Conservation (phyloP, 2,797 vertebrate species). For the Meda fulgida region DNA sequence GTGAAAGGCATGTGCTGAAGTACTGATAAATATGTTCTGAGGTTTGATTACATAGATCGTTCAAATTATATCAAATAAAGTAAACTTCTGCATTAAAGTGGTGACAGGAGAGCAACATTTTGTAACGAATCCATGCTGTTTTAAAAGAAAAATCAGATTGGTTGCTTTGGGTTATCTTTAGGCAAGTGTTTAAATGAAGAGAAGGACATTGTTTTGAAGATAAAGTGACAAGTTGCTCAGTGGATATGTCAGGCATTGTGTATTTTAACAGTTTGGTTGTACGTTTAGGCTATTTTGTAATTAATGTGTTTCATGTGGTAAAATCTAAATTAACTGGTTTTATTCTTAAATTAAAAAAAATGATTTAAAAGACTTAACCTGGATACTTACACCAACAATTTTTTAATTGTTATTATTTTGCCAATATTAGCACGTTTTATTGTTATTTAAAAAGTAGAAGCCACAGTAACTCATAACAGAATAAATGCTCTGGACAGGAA, state of each 20-base stretch:
- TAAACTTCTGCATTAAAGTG: neutral
- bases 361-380: no score
- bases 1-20: neutral
- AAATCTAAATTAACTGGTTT: neutral
- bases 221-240: neutral
- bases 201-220: neutral
- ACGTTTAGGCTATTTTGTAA: no score
- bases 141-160: neutral
- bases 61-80: neutral
- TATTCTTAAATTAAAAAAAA: neutral
- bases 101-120: neutral
- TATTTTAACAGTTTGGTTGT: neutral
- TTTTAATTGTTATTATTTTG: neutral
- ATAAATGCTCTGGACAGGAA: neutral
- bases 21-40: neutral
- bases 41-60: neutral
- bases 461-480: neutral
- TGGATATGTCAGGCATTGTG: neutral
- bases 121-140: neutral
- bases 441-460: neutral
- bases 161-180: neutral
- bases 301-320: neutral
- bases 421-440: neutral
- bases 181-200: neutral
- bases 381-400: neutral